Evolutionary conservation across 2,797 vertebrate genomes (phyloP).

Genomic region (Gymnocypris eckloni): DNA sequence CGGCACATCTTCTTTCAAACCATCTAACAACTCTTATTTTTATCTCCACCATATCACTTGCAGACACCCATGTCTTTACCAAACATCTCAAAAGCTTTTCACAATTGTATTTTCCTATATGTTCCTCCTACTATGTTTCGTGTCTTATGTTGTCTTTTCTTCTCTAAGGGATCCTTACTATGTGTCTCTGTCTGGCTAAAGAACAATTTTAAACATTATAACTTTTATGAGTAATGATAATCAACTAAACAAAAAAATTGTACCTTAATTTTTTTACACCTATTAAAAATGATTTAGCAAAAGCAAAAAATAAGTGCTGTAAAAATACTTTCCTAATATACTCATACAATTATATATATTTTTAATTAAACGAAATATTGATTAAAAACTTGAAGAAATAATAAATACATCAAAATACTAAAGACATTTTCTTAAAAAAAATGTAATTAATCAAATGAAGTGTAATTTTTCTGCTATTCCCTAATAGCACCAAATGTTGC

Average conservation of each 20-base stretch:
- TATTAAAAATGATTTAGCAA: neutral
- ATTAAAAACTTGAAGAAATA: neutral
- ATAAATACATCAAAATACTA: neutral
- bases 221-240: neutral
- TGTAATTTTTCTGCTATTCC: neutral
- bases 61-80: neutral
- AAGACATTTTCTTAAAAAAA: neutral
- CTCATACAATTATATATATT: neutral
- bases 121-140: neutral
- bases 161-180: neutral
- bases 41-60: neutral
- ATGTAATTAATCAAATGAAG: neutral
- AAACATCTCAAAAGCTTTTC: neutral
- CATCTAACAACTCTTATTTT: neutral
- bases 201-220: neutral
- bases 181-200: neutral
- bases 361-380: neutral
- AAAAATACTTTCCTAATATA: neutral
- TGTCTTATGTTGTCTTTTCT: neutral
- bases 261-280: neutral
- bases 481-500: neutral
- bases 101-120: neutral
- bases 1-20: neutral
- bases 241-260: neutral
- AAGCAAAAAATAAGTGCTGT: neutral